Base-by-base conservation (phyloP, 2,113 vertebrate genomes). In the Dasyornis broadbenti region DNA sequence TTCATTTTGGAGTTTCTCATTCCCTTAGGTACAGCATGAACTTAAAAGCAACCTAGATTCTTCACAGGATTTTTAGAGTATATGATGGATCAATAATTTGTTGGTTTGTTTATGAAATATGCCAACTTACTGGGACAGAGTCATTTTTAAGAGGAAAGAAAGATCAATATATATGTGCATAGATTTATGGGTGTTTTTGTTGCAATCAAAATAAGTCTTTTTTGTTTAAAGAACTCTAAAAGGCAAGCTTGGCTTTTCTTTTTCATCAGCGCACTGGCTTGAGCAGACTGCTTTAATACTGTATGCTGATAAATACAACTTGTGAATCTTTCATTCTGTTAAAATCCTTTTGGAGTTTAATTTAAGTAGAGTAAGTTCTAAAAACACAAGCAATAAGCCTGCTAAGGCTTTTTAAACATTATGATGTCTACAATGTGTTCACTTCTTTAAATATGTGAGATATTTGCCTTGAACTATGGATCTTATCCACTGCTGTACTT, bases 61-160 rank as follows among this genome's bases (percentile, higher is more conserved):
- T 98, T 97, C 98, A 98, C 73, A 97, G 95, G 96, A 98, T 96
- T 98, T 98, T 98, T 96, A 98, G 97, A 98, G 94, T 96, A 90
- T 97, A 97, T 97, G 96, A 98, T 95, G 91, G 98, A 98, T 98
- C 98, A 97, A 98, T 98, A 98, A 98, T 98, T 97, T 98, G 96
- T 98, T 98, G 97, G 96, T 98, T 98, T 98, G 97, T 98, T 98
- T 98, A 98, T 98, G 98, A 98, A 98, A 98, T 98, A 98, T 98
- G 98, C 97, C 98, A 98, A 96, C 97, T 97, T 98, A 97, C 95
- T 69, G 85, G 97, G 97, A 98, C 98, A 98, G 98, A 98, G 97
- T 98, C 97, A 98, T 98, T 98, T 98, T 98, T 98, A 98, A 98
- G 98, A 97, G 95, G 94, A 96, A 97, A 97, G 97, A 96, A 95